Evolutionary conservation across 2,888 invertebrate species (phyloP).

Genomic region (Apodemia zela): DNA sequence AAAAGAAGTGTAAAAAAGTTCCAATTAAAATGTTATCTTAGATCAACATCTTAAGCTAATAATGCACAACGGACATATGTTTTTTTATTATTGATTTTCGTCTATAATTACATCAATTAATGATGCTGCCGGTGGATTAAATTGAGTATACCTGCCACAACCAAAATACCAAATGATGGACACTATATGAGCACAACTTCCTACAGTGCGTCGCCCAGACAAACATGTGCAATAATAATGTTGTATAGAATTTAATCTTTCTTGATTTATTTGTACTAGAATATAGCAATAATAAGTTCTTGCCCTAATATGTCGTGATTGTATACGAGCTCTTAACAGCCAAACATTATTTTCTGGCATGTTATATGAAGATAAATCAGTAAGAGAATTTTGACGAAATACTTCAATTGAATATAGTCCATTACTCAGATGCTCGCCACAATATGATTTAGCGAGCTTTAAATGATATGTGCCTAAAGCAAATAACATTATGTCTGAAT

Average conservation of each 20-base stretch:
- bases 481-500: constrained; percentile 4
- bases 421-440: too few species aligned
- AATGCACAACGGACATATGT: too few species aligned
- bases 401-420: too few species aligned
- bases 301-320: background rate
- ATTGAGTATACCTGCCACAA: background rate
- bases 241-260: background rate
- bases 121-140: background rate
- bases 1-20: too few species aligned
- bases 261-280: background rate
- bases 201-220: background rate
- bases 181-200: background rate
- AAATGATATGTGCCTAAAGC: constrained; percentile 4
- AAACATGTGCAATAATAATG: background rate
- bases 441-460: background rate
- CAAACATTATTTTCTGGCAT: background rate
- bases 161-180: background rate
- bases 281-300: background rate
- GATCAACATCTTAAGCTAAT: too few species aligned
- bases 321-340: background rate
- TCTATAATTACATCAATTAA: background rate
- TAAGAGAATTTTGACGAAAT: background rate
- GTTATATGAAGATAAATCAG: background rate
- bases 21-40: too few species aligned
- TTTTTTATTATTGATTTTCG: too few species aligned